Conservation (phyloP, 2,888 invertebrate species). For the Acanthopleura granulata region DNA sequence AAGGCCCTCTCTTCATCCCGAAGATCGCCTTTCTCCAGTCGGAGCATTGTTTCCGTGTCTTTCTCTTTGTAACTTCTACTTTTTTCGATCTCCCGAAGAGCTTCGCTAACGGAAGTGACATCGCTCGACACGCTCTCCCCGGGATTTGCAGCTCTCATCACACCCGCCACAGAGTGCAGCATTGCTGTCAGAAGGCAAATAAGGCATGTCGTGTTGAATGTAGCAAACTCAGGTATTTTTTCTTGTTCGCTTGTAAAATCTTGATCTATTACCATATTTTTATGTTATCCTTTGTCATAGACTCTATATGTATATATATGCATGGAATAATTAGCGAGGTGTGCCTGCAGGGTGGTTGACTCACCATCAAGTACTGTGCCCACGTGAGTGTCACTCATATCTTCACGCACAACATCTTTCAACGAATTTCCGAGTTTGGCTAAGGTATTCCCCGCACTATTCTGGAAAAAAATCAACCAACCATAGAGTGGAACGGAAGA, state of each 20-base stretch:
- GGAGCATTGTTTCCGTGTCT: background rate
- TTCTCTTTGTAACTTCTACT: background rate
- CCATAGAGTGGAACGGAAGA: too few species aligned
- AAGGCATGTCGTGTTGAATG: too few species aligned
- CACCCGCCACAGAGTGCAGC: background rate
- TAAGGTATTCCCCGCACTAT: background rate
- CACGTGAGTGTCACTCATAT: constrained; percentile 3
- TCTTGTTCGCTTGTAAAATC: too few species aligned
- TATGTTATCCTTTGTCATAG: too few species aligned
- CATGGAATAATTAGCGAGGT: too few species aligned
- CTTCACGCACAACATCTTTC: background rate
- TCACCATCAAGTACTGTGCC: background rate
- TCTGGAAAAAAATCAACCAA: too few species aligned
- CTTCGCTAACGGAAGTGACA: background rate
- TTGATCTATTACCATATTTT: too few species aligned
- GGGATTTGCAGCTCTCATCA: background rate
- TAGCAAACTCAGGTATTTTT: too few species aligned
- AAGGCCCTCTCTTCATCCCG: constrained; percentile 9
- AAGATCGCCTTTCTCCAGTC: background rate
- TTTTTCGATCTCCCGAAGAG: background rate
- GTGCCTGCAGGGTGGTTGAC: background rate
- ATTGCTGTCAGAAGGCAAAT: background rate
- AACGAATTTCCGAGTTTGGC: background rate
- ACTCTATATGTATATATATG: too few species aligned
- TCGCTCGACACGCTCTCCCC: background rate